Evolutionary conservation across 2,113 vertebrate species (phyloP).

Genomic region (Scopus umbretta): DNA sequence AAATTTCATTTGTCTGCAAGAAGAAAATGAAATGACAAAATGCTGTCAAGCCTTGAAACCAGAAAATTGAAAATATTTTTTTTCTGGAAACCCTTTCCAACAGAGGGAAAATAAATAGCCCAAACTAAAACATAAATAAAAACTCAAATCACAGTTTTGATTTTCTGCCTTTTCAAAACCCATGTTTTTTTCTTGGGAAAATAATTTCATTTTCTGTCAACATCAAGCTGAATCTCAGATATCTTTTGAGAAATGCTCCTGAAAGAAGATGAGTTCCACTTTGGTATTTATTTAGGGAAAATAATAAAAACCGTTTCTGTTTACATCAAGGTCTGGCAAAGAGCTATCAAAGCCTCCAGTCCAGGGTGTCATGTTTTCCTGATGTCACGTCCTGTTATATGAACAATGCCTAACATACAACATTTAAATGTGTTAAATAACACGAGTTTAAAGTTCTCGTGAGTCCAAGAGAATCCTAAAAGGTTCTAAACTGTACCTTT

Average conservation of each 20-base stretch:
- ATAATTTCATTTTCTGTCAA: background rate
- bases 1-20: background rate
- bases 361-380: background rate
- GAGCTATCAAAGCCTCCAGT: background rate
- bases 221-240: background rate
- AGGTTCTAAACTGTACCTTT: background rate
- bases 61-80: background rate
- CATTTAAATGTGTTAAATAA: background rate
- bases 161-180: background rate
- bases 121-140: background rate
- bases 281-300: background rate
- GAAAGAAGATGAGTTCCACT: background rate
- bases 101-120: background rate
- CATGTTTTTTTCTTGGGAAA: background rate
- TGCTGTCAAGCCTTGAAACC: background rate
- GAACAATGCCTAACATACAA: background rate
- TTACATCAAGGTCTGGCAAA: background rate
- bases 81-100: background rate
- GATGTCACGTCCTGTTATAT: background rate
- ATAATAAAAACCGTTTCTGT: background rate
- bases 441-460: background rate
- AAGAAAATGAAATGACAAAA: slow-evolving; percentile 29
- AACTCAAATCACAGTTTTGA: background rate
- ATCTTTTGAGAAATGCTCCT: background rate
- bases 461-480: background rate